phyloP scores from a whole-genome alignment of 2,113 vertebrate genomes.

The Rhabdornis inornatus region DNA sequence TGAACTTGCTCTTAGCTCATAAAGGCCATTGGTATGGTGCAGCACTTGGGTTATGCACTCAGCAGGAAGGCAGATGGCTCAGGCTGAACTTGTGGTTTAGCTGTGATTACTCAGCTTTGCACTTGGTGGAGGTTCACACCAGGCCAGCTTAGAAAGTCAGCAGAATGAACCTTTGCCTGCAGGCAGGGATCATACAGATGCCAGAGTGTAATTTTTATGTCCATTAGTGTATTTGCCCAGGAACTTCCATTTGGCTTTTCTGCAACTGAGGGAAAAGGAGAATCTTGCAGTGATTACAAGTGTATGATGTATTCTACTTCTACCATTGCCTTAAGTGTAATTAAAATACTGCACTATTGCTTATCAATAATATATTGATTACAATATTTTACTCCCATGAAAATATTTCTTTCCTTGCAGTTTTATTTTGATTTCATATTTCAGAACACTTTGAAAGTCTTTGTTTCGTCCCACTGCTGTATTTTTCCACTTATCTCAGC shows the following conservation, averaged over 20 bases:
- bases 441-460: not conserved
- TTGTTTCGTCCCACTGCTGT: not conserved
- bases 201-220: not conserved
- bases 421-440: not conserved
- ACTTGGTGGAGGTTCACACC: not conserved
- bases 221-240: not conserved
- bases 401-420: not conserved
- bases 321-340: not conserved
- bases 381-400: not conserved
- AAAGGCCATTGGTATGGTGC: not conserved
- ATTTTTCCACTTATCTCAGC: not conserved
- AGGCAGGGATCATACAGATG: not conserved
- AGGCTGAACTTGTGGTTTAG: not conserved
- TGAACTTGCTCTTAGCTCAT: not conserved
- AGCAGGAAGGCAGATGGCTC: not conserved
- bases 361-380: not conserved
- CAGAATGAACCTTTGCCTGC: fast-evolving
- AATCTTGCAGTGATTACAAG: not conserved
- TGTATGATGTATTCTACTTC: not conserved
- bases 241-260: not conserved
- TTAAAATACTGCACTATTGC: not conserved
- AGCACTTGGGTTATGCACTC: not conserved
- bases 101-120: not conserved
- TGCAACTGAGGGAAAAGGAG: not conserved
- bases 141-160: not conserved